Conservation (phyloP, 2,113 vertebrate genomes). For the Sturnus vulgaris region DNA sequence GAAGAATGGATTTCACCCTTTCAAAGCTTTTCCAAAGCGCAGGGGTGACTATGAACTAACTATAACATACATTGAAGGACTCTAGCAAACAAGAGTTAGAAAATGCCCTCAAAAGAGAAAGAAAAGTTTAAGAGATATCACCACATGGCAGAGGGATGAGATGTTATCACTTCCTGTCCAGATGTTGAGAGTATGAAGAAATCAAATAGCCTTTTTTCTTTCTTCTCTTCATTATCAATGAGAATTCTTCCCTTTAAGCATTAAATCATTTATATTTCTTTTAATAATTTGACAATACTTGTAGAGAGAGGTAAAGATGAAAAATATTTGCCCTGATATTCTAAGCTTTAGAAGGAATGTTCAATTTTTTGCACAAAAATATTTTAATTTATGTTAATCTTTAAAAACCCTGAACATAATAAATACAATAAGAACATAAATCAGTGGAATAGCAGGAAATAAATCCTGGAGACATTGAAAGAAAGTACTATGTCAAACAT, state of each 20-base stretch:
- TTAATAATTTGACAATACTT: neutral
- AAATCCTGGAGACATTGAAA: neutral
- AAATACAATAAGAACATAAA: neutral
- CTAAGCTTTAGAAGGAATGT: neutral
- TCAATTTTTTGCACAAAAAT: neutral
- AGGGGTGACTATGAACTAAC: neutral
- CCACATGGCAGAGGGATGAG: neutral
- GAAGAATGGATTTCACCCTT: neutral
- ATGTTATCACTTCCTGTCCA: neutral
- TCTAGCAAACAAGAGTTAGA: neutral
- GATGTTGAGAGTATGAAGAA: neutral
- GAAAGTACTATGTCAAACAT: neutral
- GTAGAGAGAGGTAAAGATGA: neutral
- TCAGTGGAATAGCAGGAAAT: neutral
- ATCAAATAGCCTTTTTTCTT: neutral
- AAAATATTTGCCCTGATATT: neutral
- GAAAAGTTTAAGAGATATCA: neutral
- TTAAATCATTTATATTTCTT: neutral
- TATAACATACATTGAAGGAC: fast-evolving
- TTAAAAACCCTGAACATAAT: neutral
- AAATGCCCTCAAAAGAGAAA: neutral
- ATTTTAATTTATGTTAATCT: neutral
- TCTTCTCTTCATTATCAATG: neutral
- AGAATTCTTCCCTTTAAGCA: neutral
- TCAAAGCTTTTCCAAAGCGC: neutral